Evolutionary conservation across 30 jellyfish, hydroid and myxozoan species (phyloP), one percentile per base, ranked within the genome.

Genomic region (Sanderia malayensis): DNA sequence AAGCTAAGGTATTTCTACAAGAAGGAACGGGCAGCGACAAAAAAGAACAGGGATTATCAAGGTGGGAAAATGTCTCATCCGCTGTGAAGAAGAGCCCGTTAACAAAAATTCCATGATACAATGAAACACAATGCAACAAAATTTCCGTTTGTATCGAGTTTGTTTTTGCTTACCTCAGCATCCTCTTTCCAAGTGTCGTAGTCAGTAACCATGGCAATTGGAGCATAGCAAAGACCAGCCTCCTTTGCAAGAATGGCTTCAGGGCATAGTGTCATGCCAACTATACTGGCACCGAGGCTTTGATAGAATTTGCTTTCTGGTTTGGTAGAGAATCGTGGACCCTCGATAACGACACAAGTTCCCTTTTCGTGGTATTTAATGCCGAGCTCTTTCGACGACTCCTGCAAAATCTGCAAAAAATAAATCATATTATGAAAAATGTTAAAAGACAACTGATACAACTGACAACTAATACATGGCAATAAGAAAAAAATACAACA

Each of bases 191-290:
- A 94, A 31, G 95, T 82, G 62, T 94, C 99, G 61, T 80, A 86
- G 61, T 94, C 99, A 49, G 99, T 94, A 10, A 86, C 97, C 96
- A 94, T 46, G 13, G 99, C 99, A 63, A 94, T 64, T 9, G 89
- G 49, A 2, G 99, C 96, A 71, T 86, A 94, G 44, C 95, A 19
- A 2, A 94, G 71, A 0, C 96, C 99, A 31, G 93, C 95, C 64
- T 94, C 99, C 61, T 70, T 76, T 44, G 99, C 99, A 7, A 94
- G 85, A 44, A 79, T 61, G n/a, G 68, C 96, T 55, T 94, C 99
- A 9, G 99, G 99, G 25, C 90, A 70, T 22, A 90, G 69, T 6
- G 99, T 94, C 99, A 94, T 94, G 11, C 94, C 94, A n/a, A 94
- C 89, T 4, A 94, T 69, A 61, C 94, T 90, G 59, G 85, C 95